Percentiles rank a stretch among this genome's conserved stretches.
phyloP scores from a whole-genome alignment of 2,888 invertebrate genomes.

The Therioaphis trifolii region DNA sequence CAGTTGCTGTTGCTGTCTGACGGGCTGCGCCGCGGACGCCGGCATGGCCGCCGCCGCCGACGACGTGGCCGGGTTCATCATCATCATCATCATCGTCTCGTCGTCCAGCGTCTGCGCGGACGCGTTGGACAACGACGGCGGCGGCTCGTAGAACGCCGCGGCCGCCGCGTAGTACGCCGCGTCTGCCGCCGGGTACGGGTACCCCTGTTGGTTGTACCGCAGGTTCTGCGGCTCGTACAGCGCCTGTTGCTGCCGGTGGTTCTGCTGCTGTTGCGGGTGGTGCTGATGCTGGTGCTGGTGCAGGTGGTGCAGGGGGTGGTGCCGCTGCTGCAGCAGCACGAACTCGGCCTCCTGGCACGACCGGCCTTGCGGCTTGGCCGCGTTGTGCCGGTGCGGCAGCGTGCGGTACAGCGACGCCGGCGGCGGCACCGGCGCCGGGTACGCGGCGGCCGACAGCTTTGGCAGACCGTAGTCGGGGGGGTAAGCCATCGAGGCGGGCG shows the following conservation, averaged over 20 bases:
- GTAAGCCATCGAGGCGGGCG: constrained; percentile 65
- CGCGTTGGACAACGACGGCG: constrained; percentile 54
- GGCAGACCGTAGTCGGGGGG: constrained; percentile 82
- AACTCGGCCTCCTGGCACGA: constrained; percentile 78
- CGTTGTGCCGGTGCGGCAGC: constrained; percentile 77
- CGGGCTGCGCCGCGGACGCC: not conserved
- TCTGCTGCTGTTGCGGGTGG: not conserved
- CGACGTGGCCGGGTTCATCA: constrained; percentile 14
- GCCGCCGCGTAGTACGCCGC: not conserved
- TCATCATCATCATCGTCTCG: constrained; percentile 48
- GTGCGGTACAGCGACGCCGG: constrained; percentile 74
- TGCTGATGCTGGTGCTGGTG: constrained; percentile 12
- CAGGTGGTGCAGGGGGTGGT: constrained; percentile 37
- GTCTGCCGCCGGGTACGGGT: constrained; percentile 36
- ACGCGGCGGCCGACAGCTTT: constrained; percentile 72
- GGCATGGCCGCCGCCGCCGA: not conserved
- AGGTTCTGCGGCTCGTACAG: constrained; percentile 53
- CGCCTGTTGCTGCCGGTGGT: not conserved
- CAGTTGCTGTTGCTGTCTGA: not conserved
- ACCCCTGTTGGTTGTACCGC: constrained; percentile 53
- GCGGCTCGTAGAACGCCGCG: constrained; percentile 37
- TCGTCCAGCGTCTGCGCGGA: constrained; percentile 55
- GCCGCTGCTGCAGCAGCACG: constrained; percentile 68
- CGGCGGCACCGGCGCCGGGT: constrained; percentile 68
- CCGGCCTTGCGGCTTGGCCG: constrained; percentile 68